Evolutionary conservation across 2,888 invertebrate genomes (phyloP).

Genomic region (Ennomos fuscantarius): DNA sequence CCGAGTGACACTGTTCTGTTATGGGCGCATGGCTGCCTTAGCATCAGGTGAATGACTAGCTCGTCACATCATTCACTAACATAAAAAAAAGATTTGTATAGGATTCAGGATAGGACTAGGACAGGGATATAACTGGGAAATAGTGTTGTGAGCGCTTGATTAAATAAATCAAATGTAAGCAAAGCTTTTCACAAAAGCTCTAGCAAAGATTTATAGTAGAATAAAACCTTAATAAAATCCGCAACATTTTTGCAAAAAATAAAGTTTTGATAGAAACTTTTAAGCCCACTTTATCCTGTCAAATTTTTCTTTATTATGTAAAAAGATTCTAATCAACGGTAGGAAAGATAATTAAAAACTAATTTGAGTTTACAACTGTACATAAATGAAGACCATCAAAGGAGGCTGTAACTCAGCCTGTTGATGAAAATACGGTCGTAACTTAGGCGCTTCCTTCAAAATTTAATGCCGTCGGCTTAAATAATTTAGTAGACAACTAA

Average conservation of each 20-base stretch:
- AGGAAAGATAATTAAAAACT: slow-evolving; percentile 24
- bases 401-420: slow-evolving; percentile 22
- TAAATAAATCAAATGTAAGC: not conserved
- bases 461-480: slow-evolving; percentile 4
- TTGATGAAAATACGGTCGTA: slow-evolving; percentile 29
- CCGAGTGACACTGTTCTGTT: no score
- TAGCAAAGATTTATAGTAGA: not conserved
- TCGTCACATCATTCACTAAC: no score
- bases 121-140: slow-evolving; percentile 7
- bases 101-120: slow-evolving; percentile 7
- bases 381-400: slow-evolving; percentile 25
- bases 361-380: slow-evolving; percentile 28
- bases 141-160: slow-evolving; percentile 4
- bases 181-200: not conserved
- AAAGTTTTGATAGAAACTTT: not conserved
- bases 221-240: no score
- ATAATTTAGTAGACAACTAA: slow-evolving; percentile 7
- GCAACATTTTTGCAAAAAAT: not conserved
- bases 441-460: slow-evolving; percentile 14
- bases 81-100: no score
- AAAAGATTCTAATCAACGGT: slow-evolving; percentile 14
- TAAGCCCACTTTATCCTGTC: slow-evolving; percentile 1
- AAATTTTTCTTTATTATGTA: slow-evolving; percentile 22
- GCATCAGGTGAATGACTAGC: no score
- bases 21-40: no score